These are phyloP conservation scores for Datnioides undecimradiatus DNA, from an alignment of 2,113 vertebrate genomes.

Conservation along the genomic window DNA sequence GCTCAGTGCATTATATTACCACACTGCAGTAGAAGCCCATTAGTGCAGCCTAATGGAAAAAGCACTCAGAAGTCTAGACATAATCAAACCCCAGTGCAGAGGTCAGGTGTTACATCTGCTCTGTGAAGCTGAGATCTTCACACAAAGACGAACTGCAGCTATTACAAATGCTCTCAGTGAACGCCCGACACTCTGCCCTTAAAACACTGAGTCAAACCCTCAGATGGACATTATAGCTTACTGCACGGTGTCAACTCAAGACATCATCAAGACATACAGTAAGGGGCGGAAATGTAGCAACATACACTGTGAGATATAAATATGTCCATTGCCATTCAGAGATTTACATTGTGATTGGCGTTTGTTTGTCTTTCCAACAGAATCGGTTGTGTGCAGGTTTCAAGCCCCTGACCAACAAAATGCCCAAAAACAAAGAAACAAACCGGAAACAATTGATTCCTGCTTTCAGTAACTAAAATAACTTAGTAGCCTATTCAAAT, in stretches of 20 bases:
- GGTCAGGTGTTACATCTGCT: not conserved
- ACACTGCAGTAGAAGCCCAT: slow-evolving; percentile 1
- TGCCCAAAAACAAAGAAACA: no score
- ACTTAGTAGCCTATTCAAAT: no score
- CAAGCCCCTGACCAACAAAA: no score
- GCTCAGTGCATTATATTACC: not conserved
- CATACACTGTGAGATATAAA: no score
- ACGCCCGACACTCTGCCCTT: not conserved
- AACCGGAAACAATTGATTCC: no score
- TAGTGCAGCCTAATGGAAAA: slow-evolving; percentile 23
- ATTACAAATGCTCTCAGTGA: not conserved
- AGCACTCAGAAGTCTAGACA: slow-evolving; percentile 1
- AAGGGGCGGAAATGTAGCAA: no score
- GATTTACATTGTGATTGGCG: no score
- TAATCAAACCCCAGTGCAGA: slow-evolving; percentile 1
- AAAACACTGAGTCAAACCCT: not conserved
- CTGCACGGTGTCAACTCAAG: not conserved
- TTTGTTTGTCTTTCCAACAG: no score
- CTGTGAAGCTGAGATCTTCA: not conserved
- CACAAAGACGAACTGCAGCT: not conserved
- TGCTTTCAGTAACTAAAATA: no score
- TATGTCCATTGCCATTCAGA: no score
- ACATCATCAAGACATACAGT: no score
- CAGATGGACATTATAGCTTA: not conserved
- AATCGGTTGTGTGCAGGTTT: no score